These are phyloP conservation scores for Desmophyllum pertusum DNA, from an alignment of 92 coral and sea anemone genomes.

Conservation along the genomic window DNA sequence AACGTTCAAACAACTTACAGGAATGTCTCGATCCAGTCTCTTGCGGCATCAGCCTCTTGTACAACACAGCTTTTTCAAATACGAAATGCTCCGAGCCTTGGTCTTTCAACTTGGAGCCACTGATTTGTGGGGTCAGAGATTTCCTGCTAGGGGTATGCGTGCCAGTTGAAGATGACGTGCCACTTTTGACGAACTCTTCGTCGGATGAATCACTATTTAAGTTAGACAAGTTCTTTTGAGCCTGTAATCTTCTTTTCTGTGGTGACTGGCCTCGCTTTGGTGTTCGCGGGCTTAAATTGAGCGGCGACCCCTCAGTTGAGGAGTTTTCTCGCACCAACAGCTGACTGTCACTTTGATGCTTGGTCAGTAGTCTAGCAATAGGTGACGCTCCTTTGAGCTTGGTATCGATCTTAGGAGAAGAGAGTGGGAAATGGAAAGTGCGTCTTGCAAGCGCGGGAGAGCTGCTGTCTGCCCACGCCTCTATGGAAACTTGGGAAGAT, in stretches of 20 bases:
- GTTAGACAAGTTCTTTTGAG: constrained; percentile 5
- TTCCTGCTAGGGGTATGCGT: constrained; percentile 8
- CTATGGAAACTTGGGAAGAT: constrained; percentile 60
- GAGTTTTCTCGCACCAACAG: constrained; percentile 14
- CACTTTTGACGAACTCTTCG: constrained; percentile 19
- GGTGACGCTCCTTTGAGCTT: constrained; percentile 33
- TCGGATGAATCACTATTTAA: constrained; percentile 33
- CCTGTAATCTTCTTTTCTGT: background rate
- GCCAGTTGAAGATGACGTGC: background rate
- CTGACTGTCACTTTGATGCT: constrained; percentile 41
- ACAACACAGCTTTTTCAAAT: constrained; percentile 40
- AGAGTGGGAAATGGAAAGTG: constrained; percentile 14
- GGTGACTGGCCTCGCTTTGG: constrained; percentile 20
- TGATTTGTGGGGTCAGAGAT: constrained; percentile 14
- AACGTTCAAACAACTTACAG: constrained; percentile 14
- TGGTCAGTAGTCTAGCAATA: constrained; percentile 22
- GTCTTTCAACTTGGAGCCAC: constrained; percentile 21
- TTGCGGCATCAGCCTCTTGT: constrained; percentile 26
- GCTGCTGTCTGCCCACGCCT: constrained; percentile 58
- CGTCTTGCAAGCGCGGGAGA: constrained; percentile 23
- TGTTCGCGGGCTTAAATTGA: constrained; percentile 20
- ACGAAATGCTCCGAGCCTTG: constrained; percentile 1
- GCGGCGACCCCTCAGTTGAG: constrained; percentile 32
- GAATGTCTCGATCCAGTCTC: too few species aligned
- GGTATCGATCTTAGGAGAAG: background rate